A percentile compares a stretch with the other conserved stretches of the same genome.
Conservation (phyloP, 2,113 vertebrate genomes). For the Patagioenas fasciata region DNA sequence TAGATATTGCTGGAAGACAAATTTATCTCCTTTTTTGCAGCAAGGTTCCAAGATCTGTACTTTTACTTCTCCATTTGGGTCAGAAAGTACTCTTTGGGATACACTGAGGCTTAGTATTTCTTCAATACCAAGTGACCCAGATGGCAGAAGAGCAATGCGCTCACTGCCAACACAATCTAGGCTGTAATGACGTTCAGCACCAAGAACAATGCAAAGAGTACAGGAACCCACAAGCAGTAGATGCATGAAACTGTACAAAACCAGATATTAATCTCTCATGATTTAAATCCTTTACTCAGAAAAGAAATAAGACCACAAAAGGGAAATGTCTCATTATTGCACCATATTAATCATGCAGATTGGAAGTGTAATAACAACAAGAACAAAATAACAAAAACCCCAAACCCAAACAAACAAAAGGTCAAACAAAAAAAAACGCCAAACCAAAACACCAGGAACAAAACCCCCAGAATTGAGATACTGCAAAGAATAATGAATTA, state of each 20-base stretch:
- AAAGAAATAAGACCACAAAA: neutral
- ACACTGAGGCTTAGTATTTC: neutral
- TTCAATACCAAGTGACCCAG: neutral
- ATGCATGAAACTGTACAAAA: neutral
- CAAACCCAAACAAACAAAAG: neutral
- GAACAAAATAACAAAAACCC: neutral
- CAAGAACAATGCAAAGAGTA: neutral
- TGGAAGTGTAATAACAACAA: neutral
- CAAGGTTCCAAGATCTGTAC: neutral
- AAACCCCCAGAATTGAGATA: neutral
- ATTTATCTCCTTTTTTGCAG: neutral
- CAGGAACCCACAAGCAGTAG: neutral
- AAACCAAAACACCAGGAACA: neutral
- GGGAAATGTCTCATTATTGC: neutral
- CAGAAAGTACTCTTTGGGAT: neutral
- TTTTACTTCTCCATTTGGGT: neutral
- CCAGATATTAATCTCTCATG: neutral
- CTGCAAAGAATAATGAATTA: neutral
- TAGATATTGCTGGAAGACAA: neutral
- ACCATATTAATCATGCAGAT: neutral
- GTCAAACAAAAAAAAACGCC: neutral
- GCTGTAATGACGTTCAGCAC: neutral
- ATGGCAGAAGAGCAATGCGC: neutral
- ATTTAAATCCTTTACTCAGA: neutral
- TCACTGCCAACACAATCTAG: neutral